Evolutionary conservation across 2,888 invertebrate genomes (phyloP), one percentile per base, ranked within the genome.

Genomic region (Lycophotia porphyrea): DNA sequence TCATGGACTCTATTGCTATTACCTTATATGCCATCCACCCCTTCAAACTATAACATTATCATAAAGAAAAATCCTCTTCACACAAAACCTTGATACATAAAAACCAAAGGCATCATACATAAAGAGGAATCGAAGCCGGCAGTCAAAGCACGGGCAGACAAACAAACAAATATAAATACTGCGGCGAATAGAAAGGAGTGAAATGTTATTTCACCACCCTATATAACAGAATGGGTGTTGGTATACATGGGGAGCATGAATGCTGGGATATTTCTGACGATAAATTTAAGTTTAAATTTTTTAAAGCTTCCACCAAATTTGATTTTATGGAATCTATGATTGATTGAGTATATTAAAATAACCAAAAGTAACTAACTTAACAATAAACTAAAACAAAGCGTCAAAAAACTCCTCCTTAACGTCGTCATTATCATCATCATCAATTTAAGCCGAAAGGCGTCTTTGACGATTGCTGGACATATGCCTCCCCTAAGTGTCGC

Each of bases 111-210:
- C 81, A 55, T 84, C 34, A 60, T 55, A 81, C 85, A 85, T 74
- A 84, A 78, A 81, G 82, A 84, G 58, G 64, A 69, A 49, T 70
- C 61, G 71, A 71, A 76, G 74, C 64, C 66, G 70, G 44, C 76
- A 87, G 85, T 87, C 84, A 81, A 68, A 66, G 77, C 86, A 81
- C 78, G 87, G 69, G 79, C 83, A 77, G 84, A 85, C 91, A 91
- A 92, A 93, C 93, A 93, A 94, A 93, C 92, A 93, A 92, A 93
- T 78, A 87, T 91, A 91, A 93, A 93, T 92, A 93, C 90, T 85
- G 86, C 85, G 84, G 82, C 89, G 90, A 90, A 91, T 89, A 92
- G 92, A 94, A 94, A 91, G 88, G 91, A 93, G 90, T 91, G 90
- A 91, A 92, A 92, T 91, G 92, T 92, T 92, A 92, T 91, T 91